Evolutionary conservation across 2,888 invertebrate genomes (phyloP).

Genomic region (Plebejus melissa): DNA sequence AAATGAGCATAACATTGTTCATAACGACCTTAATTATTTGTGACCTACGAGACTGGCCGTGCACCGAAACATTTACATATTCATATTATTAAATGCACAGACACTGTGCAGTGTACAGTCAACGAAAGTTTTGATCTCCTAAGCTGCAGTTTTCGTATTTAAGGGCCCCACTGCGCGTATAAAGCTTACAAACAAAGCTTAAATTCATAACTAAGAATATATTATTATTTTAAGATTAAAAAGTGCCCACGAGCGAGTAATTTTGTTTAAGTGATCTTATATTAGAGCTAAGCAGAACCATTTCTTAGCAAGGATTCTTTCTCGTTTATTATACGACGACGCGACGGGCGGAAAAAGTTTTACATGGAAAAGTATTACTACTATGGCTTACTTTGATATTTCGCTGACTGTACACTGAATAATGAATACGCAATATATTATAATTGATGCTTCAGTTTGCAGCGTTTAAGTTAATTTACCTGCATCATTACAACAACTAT

Average conservation of each 20-base stretch:
- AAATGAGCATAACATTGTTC: slow-evolving; percentile 35
- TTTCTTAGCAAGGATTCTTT: background rate
- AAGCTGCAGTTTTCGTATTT: background rate
- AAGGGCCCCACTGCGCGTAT: background rate
- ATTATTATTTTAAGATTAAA: background rate
- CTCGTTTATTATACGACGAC: background rate
- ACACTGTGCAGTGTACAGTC: slow-evolving; percentile 4
- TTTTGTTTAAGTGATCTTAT: background rate
- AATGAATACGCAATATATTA: slow-evolving; percentile 3
- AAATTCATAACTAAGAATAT: background rate
- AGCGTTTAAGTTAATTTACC: slow-evolving; percentile 2
- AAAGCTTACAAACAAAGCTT: background rate
- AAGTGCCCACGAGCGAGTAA: background rate
- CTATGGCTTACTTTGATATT: background rate
- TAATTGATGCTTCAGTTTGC: slow-evolving; percentile 8
- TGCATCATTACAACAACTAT: background rate
- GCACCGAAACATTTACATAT: slow-evolving; percentile 44
- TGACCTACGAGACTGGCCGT: slow-evolving; percentile 38
- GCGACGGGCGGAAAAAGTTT: background rate
- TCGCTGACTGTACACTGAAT: background rate
- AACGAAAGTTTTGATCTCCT: background rate
- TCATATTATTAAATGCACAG: slow-evolving; percentile 38
- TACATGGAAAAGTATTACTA: background rate
- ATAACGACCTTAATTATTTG: slow-evolving; percentile 35
- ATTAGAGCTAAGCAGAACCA: background rate